Evolutionary conservation across 2,797 vertebrate genomes (phyloP), one percentile per base, ranked within the genome.

Genomic region (Loris lydekkerianus): DNA sequence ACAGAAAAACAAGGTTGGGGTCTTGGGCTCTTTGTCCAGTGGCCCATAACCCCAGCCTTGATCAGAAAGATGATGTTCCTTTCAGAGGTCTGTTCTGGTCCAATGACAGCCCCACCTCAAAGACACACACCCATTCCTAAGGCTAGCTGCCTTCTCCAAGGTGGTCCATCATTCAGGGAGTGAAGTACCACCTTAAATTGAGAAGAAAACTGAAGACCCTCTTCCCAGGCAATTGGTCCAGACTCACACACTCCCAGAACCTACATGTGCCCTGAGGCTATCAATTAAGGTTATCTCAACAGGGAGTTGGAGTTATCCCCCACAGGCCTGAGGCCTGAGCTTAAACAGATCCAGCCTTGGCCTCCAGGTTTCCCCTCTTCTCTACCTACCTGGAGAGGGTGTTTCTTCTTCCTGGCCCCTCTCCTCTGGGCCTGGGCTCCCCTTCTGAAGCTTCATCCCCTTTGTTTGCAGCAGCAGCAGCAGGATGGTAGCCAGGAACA

Each of bases 391-490:
- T 89, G 43, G 1, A 58, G 89, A 73, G 8, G 29, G 29, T 0
- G 2, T 58, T 37, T 93, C 14, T 10, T 92, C 94, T 40, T 82
- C 40, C 61, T 75, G 94, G 78, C 23, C 76, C 31, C 13, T 56
- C 31, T 85, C 46, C 0, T 40, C 17, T 1, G 56, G 23, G 40
- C 40, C 90, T 37, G 49, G 14, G 25, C 14, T 65, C 29, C 69
- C 82, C 18, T 84, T 77, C 77, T 92, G 95, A 43, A 85, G 73
- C 37, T 43, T 96, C 5, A 53, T 67, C 14, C 20, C 94, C 5
- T 93, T 91, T 2, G 49, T 67, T 27, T 18, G 2, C 67, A 96
- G 75, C 78, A 97, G 92, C 78, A 97, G 92, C 84, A 97, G 75
- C 49, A 97, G 31, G 73, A 96, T 31, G 72, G 84, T 5, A 1